Evolutionary conservation across 2,888 invertebrate species (phyloP).

Genomic region (Andrena praecox): DNA sequence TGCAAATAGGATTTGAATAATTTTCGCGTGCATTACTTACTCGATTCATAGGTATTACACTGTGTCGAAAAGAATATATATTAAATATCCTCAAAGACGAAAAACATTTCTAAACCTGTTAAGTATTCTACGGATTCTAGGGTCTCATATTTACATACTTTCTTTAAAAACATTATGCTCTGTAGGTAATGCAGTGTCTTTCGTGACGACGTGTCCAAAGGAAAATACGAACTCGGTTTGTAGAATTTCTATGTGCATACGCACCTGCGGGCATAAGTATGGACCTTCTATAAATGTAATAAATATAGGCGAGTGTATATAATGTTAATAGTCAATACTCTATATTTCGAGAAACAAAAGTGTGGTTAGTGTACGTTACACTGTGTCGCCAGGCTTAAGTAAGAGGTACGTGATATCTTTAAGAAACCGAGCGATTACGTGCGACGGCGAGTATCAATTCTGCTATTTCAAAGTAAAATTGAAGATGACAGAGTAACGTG

Average conservation of each 20-base stretch:
- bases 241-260: not conserved
- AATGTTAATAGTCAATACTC: not conserved
- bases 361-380: constrained; percentile 3
- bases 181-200: too few relatives aligned
- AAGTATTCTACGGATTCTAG: too few relatives aligned
- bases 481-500: not conserved
- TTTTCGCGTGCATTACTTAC: too few relatives aligned
- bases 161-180: too few relatives aligned
- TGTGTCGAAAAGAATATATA: too few relatives aligned
- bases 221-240: too few relatives aligned
- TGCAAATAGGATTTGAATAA: not conserved
- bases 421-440: not conserved
- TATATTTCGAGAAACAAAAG: not conserved
- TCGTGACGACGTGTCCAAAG: too few relatives aligned
- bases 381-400: not conserved
- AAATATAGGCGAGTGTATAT: not conserved
- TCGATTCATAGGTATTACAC: too few relatives aligned
- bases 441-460: not conserved
- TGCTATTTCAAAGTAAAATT: not conserved
- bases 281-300: not conserved
- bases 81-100: too few relatives aligned
- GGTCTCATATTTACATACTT: too few relatives aligned
- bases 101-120: too few relatives aligned
- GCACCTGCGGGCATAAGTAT: not conserved
- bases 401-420: not conserved